Base-by-base conservation (phyloP, 2,888 invertebrate genomes). In the Eucriotettix oculatus region DNA sequence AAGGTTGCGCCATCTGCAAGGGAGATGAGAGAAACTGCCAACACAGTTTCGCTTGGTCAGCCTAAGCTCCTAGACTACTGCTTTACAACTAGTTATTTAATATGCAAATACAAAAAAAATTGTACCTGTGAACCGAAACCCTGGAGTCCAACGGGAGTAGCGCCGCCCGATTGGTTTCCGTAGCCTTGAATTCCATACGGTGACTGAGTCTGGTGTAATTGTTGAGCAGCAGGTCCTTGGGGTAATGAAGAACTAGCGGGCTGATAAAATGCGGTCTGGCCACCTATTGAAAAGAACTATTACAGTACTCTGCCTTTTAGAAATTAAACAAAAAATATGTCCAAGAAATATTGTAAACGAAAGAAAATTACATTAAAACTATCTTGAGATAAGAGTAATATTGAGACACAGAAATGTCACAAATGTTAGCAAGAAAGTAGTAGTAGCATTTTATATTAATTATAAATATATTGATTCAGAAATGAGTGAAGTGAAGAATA, bases 11-110 rank as follows among this genome's bases (percentile, higher is more conserved):
- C 63, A 71, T 69, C 63, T 69, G 69, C 52, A 68, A 68, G 42
- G 71, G 68, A 64, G 72, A 74, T 68, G 74, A 69, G 65, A 73
- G 74, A 56, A 68, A 63, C 61, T 11, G 78, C 58, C 61, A 58
- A 58, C 58, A 61, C 54, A 60, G 54, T 54, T 60, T 44, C 56
- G 40, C 40, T 44, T 12, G 57, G 48, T 57, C 42, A 58, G 54
- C 59, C 53, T 44, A 54, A 54, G 42, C 57, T 43, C 5, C 42
- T 42, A 71, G 80, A 67, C 72, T 85, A 72, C 79, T 81, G 68
- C 86, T 79, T 62, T 85, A 78, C 62, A 84, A 80, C 0, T 48
- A 48, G 14, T 48, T 48, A 81, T 78, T 65, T 17, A 59, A 60
- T 14, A n/a, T 11, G 9, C 9, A 55, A 12, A 42, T 1, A 12